phyloP scores from a whole-genome alignment of 2,797 vertebrate genomes.

The Diglossa cyanea region DNA sequence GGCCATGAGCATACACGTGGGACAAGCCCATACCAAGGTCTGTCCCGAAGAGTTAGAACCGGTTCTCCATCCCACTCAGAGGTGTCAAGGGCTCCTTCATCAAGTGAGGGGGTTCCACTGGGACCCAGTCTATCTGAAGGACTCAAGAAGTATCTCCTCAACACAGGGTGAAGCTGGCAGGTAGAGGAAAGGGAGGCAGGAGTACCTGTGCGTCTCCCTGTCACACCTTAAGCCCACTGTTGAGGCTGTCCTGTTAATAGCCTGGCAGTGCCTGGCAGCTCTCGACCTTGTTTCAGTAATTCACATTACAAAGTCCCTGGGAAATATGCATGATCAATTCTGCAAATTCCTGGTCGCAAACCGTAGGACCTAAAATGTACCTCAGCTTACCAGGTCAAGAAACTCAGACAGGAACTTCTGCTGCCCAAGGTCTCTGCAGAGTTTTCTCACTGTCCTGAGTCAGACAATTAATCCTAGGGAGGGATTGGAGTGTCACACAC shows the following conservation, averaged over 20 bases:
- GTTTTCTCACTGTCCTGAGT: not conserved
- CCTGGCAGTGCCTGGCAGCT: not conserved
- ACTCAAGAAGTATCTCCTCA: not conserved
- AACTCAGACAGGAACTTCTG: not conserved
- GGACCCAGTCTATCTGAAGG: not conserved
- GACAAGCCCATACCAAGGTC: not conserved
- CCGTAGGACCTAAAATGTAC: not conserved
- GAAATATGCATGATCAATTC: not conserved
- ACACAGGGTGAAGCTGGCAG: not conserved
- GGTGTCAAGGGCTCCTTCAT: not conserved
- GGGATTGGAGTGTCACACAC: not conserved
- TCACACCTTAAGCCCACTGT: accelerated
- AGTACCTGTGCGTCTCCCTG: accelerated
- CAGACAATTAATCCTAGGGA: not conserved
- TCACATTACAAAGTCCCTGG: not conserved
- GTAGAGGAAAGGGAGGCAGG: not conserved
- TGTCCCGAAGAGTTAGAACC: not conserved
- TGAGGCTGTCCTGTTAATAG: not conserved
- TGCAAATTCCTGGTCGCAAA: not conserved
- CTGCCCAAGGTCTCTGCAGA: not conserved
- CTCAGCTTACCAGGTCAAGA: not conserved
- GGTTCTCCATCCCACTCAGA: not conserved
- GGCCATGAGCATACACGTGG: accelerated
- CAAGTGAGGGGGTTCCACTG: not conserved
- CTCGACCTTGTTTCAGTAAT: not conserved